Base-by-base conservation (phyloP, 2,888 invertebrate species). In the Malthinus flaveolus region DNA sequence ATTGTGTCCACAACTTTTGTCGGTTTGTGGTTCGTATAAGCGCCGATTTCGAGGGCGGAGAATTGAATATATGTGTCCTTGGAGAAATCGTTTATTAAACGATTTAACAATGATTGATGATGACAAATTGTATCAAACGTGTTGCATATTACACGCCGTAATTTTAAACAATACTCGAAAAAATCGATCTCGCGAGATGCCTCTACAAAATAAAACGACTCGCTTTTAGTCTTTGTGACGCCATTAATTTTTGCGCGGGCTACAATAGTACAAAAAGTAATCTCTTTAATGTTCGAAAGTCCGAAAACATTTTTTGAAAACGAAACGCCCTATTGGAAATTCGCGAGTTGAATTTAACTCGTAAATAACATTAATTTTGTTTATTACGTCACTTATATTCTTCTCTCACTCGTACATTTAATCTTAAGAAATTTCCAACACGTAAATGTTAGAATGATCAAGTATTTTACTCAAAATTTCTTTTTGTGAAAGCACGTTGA, bases 21-120 rank as follows among this genome's bases (percentile, higher is more conserved):
- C 13, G 2, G 23, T 23, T 23, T 23, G 23, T 23, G 23, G 23
- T 23, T 23, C 23, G 23, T 23, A 5, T 3, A 23, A 5, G 23
- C 23, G 5, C 23, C 23, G 23, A 23, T 23, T 23, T 23, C 5
- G 5, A 23, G 3, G 23, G 35, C 4, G 9, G n/a, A 35, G 35
- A 3, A 3, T 23, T 23, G 23, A 23, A 23, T 23, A 3, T 23
- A 46, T 46, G 32, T 8, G 12, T 46, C 32, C 10, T 11, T 32
- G 12, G 2, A 23, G 15, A 32, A 31, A 55, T 55, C 49, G 49
- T 48, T 48, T 55, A 55, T 49, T 55, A 55, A 55, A 39, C 49
- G 55, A 45, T 42, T 42, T 48, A 55, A 55, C 49, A 49, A 55
- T 55, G 55, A 55, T 55, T 55, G 49, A 55, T 44, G 44, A 55